A percentile compares a stretch with the other conserved stretches of the same genome.
Conservation (phyloP, 2,888 invertebrate genomes). For the Fabriciana adippe region DNA sequence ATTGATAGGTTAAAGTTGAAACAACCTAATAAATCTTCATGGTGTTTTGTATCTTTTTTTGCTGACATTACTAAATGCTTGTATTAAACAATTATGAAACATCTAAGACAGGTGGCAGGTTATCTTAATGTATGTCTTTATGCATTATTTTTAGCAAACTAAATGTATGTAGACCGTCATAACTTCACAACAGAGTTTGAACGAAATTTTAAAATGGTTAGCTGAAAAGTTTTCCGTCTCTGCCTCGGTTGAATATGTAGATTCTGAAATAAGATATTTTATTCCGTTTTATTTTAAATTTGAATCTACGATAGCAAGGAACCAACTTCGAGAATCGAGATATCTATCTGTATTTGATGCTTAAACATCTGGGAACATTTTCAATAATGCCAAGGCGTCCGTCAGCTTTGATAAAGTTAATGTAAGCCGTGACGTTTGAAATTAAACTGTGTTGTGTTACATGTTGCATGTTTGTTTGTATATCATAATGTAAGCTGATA, state of each 20-base stretch:
- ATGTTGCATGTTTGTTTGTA: neutral
- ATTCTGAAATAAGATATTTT: slow-evolving; percentile 7
- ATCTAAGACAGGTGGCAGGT: too few species aligned
- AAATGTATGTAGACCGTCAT: too few species aligned
- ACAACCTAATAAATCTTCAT: neutral
- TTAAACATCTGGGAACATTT: slow-evolving; percentile 12
- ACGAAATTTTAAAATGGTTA: neutral
- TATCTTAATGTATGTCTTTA: too few species aligned
- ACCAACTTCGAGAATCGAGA: neutral
- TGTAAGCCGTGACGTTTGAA: neutral
- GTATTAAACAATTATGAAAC: too few species aligned
- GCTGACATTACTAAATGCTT: too few species aligned
- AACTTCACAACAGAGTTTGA: neutral
- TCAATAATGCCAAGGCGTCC: neutral
- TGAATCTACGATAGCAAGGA: neutral
- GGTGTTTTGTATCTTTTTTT: neutral
- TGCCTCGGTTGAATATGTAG: neutral
- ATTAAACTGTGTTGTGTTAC: slow-evolving; percentile 1
- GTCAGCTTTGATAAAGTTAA: neutral
- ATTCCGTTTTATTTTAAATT: slow-evolving; percentile 8
- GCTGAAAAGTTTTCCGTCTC: neutral
- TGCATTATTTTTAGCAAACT: too few species aligned
- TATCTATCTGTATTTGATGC: neutral
- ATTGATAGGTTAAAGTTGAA: slow-evolving; percentile 4
- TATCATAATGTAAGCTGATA: neutral